A percentile compares a stretch with the other conserved stretches of the same genome.
Evolutionary conservation across 92 coral and sea anemone species (phyloP).

Genomic region (Pocillopora meandrina): DNA sequence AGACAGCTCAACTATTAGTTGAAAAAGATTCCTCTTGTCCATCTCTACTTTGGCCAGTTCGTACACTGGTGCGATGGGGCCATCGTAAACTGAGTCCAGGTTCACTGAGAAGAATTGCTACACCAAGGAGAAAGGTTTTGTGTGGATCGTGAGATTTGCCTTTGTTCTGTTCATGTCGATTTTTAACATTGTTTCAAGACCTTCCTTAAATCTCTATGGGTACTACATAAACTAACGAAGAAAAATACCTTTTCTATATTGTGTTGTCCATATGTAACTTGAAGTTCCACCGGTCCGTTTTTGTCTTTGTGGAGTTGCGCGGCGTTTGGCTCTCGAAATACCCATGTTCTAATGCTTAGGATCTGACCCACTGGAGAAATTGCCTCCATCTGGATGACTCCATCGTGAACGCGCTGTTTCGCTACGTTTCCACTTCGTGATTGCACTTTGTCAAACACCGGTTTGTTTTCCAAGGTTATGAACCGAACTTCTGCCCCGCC

Average conservation of each 20-base stretch:
- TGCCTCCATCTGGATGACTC: constrained; percentile 69
- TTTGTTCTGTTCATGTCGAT: no score
- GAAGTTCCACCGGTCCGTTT: constrained; percentile 76
- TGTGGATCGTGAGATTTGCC: neutral
- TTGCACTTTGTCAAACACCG: constrained; percentile 71
- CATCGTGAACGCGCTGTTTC: constrained; percentile 59
- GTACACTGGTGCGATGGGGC: constrained; percentile 74
- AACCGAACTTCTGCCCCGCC: constrained; percentile 70
- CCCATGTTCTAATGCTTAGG: constrained; percentile 67
- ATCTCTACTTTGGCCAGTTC: constrained; percentile 72
- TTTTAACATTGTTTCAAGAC: no score
- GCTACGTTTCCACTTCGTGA: constrained; percentile 70
- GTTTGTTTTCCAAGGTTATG: constrained; percentile 49
- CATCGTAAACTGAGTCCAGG: constrained; percentile 84
- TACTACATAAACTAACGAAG: neutral
- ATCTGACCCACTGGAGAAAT: constrained; percentile 60
- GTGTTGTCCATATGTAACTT: constrained; percentile 55
- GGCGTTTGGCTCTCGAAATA: constrained; percentile 78
- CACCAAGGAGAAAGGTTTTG: neutral
- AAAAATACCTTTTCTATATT: constrained; percentile 53
- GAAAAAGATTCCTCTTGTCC: constrained; percentile 71
- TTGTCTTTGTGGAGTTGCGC: constrained; percentile 73
- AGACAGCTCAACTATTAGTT: constrained; percentile 61
- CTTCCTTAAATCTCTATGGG: no score
- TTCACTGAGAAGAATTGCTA: constrained; percentile 87